Evolutionary conservation across 2,888 invertebrate species (phyloP).

Genomic region (Drosophila meridionalis): DNA sequence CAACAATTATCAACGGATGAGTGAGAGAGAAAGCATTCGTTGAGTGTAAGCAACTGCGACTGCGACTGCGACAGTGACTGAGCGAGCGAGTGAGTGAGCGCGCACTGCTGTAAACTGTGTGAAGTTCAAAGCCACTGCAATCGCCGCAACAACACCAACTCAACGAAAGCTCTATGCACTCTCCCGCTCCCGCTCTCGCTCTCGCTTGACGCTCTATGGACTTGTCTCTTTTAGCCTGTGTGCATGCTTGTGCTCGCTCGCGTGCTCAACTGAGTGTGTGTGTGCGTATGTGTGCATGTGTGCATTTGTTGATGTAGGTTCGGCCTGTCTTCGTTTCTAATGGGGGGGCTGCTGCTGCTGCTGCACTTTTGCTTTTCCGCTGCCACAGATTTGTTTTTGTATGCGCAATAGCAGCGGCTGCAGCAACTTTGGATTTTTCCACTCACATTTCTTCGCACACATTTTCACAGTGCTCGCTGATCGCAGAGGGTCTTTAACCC

Average conservation of each 20-base stretch:
- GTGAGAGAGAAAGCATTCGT: constrained; percentile 23
- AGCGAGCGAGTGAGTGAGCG: constrained; percentile 15
- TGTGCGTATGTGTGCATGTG: background rate
- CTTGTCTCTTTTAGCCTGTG: background rate
- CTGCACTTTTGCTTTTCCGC: constrained; percentile 80
- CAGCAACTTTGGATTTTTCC: constrained; percentile 67
- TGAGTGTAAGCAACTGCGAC: constrained; percentile 17
- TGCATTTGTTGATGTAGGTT: constrained; percentile 73
- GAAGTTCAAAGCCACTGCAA: constrained; percentile 78
- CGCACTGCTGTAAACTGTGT: constrained; percentile 57
- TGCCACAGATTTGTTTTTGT: constrained; percentile 61
- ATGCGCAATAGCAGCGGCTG: constrained; percentile 41
- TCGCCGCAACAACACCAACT: constrained; percentile 14
- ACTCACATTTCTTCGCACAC: constrained; percentile 72
- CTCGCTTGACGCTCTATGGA: constrained; percentile 20
- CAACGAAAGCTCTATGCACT: constrained; percentile 26
- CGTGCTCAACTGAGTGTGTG: background rate
- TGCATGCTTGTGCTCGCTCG: constrained; percentile 1
- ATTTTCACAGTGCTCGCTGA: constrained; percentile 45
- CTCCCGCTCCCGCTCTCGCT: constrained; percentile 23
- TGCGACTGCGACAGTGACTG: background rate
- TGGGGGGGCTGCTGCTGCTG: constrained; percentile 28
- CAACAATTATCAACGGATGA: constrained; percentile 39
- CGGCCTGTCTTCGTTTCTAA: constrained; percentile 62
- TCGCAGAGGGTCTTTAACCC: constrained; percentile 83